Evolutionary conservation across 2,113 vertebrate genomes (phyloP), one percentile per base, ranked within the genome.

Genomic region (Ailuropoda melanoleuca): DNA sequence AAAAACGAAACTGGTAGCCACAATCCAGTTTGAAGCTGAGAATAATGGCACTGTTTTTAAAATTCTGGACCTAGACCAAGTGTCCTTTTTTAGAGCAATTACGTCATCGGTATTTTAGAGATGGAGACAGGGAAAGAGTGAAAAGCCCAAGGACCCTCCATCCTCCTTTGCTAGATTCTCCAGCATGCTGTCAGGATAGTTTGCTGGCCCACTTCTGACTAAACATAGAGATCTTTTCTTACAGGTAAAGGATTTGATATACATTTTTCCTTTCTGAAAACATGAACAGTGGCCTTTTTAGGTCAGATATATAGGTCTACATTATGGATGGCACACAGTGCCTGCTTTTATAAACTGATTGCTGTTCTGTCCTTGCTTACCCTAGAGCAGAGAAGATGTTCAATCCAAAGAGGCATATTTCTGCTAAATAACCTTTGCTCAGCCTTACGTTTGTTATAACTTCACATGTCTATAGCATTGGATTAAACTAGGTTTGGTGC

Each of bases 251-350:
- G 26, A 84, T 95, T 84, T 96, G 92, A 93, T 94, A 95, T 31
- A 43, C 60, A 74, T 94, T 97, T 97, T 96, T 87, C 70, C 85
- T 97, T 98, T 95, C 75, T 94, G 97, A 68, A 93, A 84, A 88
- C 53, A 66, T 1, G 24, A 95, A 37, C 1, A 29, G 92, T 83
- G 94, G 58, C 78, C 94, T 97, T 91, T 92, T 85, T 96, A 95
- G 97, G 93, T 64, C 93, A 97, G 43, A 24, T 43, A 94, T 92
- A 26, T 86, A 92, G 97, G 75, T 53, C 53, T 96, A 3, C 88
- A 66, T 74, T 97, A 97, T 90, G 94, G 88, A 92, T 92, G 58
- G 91, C 10, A 88, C 8, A 17, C 34, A 14, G 80, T 6, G 19
- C 19, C 56, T 86, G 90, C 64, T 96, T 87, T 94, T 78, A 78